phyloP scores from a whole-genome alignment of 2,888 invertebrate species.

The Microplitis deprimator region DNA sequence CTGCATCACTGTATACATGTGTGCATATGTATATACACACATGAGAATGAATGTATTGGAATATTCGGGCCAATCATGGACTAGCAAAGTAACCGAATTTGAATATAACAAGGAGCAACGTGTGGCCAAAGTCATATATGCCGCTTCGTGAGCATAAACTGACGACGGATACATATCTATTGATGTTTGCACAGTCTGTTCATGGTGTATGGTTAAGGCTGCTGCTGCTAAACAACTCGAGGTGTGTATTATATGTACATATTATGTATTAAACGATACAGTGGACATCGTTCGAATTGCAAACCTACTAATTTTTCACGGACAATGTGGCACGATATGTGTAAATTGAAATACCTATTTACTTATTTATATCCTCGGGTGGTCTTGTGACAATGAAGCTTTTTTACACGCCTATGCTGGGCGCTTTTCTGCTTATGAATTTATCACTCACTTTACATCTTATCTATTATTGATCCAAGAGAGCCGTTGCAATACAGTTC shows the following conservation, averaged over 20 bases:
- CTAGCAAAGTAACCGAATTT: slow-evolving; percentile 66
- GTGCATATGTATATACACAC: not conserved
- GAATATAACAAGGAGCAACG: slow-evolving; percentile 64
- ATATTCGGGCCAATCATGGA: slow-evolving; percentile 65
- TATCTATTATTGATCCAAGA: not conserved
- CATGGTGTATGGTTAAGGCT: not conserved
- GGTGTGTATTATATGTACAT: slow-evolving; percentile 11
- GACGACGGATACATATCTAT: slow-evolving; percentile 66
- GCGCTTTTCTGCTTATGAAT: not conserved
- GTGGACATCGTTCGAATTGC: slow-evolving; percentile 47
- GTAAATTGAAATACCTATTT: slow-evolving; percentile 37
- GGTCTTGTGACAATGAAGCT: slow-evolving; percentile 36
- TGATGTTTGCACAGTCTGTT: slow-evolving; percentile 31
- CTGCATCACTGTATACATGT: not conserved
- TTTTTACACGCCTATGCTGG: not conserved
- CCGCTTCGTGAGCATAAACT: slow-evolving; percentile 61
- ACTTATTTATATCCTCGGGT: slow-evolving; percentile 35
- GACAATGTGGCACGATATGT: slow-evolving; percentile 49
- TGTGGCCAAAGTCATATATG: slow-evolving; percentile 59
- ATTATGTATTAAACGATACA: not conserved
- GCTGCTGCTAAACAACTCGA: not conserved
- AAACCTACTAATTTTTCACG: slow-evolving; percentile 51
- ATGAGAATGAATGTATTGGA: slow-evolving; percentile 56
- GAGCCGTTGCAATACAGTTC: not conserved
- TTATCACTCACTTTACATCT: not conserved